phyloP scores from a whole-genome alignment of 2,888 invertebrate species.

The Geotrupes spiniger region DNA sequence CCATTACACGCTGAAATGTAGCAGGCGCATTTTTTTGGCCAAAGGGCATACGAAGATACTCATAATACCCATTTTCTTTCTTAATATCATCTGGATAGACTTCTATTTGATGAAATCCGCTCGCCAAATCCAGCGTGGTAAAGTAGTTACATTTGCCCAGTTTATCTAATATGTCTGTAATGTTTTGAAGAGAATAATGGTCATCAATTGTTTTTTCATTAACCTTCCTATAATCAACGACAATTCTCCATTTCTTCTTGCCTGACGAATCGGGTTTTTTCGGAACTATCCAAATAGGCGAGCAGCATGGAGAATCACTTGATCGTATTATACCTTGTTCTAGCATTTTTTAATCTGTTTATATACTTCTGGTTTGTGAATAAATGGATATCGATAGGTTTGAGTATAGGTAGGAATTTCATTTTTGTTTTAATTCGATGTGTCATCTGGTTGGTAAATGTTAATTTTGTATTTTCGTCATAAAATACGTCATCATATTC shows the following conservation, averaged over 20 bases:
- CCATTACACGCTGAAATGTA: conserved; percentile 33
- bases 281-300: conserved; percentile 34
- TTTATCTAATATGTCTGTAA: conserved; percentile 37
- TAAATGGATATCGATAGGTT: conserved; percentile 33
- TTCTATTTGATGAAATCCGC: conserved; percentile 40
- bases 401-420: conserved; percentile 32
- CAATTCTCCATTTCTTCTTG: conserved; percentile 31
- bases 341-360: conserved; percentile 31
- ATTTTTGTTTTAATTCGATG: conserved; percentile 33
- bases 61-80: conserved; percentile 36
- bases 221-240: conserved; percentile 32
- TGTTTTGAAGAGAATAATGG: conserved; percentile 32
- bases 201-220: conserved; percentile 38
- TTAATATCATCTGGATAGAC: conserved; percentile 28
- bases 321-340: conserved; percentile 29
- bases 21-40: conserved; percentile 34
- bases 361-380: conserved; percentile 35
- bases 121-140: conserved; percentile 35
- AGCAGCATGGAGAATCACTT: conserved; percentile 28
- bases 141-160: conserved; percentile 37
- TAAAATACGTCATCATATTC: conserved; percentile 31
- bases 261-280: conserved; percentile 32
- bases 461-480: conserved; percentile 25
- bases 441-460: conserved; percentile 33
- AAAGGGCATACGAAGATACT: conserved; percentile 34